Base-by-base conservation (phyloP, 2,888 invertebrate species). In the Oligia fasciuncula region DNA sequence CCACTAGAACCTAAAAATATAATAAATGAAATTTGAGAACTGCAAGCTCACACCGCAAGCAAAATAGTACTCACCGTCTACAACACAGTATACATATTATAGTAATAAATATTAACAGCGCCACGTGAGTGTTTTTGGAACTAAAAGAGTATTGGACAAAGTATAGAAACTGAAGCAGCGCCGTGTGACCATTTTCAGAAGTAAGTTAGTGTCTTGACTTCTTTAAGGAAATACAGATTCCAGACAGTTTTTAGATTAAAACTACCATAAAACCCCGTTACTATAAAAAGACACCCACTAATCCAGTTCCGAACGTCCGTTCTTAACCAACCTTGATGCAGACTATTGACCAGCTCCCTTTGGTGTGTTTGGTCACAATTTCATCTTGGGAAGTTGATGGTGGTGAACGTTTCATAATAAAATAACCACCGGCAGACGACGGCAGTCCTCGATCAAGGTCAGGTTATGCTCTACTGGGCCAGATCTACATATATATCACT, bases 401-500 rank as follows among this genome's bases (percentile, higher is more conserved):
- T 14, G 23, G 23, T 75, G 35, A 46, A 57, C 4, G 23, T 57
- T 46, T 35, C 23, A 73, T 14, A n/a, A 51, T 43, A 78, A 29
- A n/a, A 62, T 43, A 78, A 23, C 14, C 11, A 79, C 19, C 9
- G 14, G 17, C 69, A 54, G 54, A 54, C 54, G 9, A 23, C 57
- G 3, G 19, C 23, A 57, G 23, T 57, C 23, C 23, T 57, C 73
- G 46, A 65, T 79, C 29, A 79, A 65, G 73, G 73, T 65, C 57
- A 81, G 81, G 40, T 40, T 29, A 65, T 73, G 73, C 65, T 79
- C 23, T 17, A 65, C 65, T 65, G 81, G 11, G 29, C 40, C 54
- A 65, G 73, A 73, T 81, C 23, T 79, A 40, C 5, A 40, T 40
- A 40, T 40, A 19, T 76, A 51, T 49, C 72, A 40, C 40, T 65